Evolutionary conservation across 2,797 vertebrate genomes (phyloP).

Genomic region (Paratrypauchen microcephalus): DNA sequence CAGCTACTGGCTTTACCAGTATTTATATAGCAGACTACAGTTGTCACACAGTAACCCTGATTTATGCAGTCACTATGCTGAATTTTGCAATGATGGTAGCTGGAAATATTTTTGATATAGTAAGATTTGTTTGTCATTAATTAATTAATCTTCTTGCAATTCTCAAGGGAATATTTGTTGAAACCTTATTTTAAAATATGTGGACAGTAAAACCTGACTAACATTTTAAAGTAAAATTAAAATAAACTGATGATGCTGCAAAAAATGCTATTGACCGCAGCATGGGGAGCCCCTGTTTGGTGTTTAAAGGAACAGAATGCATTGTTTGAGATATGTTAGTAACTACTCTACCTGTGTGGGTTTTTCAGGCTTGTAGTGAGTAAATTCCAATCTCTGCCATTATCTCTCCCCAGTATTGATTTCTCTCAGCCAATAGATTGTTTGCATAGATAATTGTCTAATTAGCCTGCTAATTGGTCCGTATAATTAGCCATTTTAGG

Average conservation of each 20-base stretch:
- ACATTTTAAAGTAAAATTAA: neutral
- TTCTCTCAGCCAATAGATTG: slow-evolving; percentile 67
- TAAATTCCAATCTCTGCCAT: slow-evolving; percentile 52
- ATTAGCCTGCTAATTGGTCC: slow-evolving; percentile 77
- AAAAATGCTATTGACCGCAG: neutral
- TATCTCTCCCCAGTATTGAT: slow-evolving; percentile 66
- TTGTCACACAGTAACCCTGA: neutral
- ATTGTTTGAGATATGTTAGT: neutral
- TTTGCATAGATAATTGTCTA: slow-evolving; percentile 79
- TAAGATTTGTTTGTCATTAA: too few relatives aligned
- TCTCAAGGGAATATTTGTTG: too few relatives aligned
- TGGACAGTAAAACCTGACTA: neutral
- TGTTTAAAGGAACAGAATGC: neutral
- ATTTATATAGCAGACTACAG: neutral
- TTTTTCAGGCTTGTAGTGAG: slow-evolving; percentile 35
- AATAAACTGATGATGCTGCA: neutral
- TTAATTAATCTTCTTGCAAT: too few relatives aligned
- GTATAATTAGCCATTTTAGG: slow-evolving; percentile 82
- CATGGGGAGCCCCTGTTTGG: neutral
- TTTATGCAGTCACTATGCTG: neutral
- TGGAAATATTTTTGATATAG: neutral
- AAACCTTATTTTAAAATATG: neutral
- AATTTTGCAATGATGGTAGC: neutral
- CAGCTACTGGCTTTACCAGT: slow-evolving; percentile 16
- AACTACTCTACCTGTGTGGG: slow-evolving; percentile 20